Evolutionary conservation across 2,888 invertebrate genomes (phyloP), one percentile per base, ranked within the genome.

Genomic region (Clanis bilineata): DNA sequence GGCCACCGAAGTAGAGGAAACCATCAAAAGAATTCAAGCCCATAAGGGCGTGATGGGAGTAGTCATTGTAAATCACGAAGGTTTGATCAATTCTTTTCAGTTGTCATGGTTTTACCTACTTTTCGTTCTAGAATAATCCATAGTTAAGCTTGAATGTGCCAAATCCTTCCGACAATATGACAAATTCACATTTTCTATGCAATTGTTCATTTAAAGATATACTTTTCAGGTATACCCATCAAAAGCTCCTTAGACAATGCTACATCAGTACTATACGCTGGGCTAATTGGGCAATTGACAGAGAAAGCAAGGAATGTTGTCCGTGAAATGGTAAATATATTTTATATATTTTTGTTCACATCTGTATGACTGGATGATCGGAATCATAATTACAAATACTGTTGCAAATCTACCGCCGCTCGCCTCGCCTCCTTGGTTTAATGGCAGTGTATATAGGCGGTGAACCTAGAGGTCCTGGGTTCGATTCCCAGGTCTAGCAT

Each of bases 11-110:
- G 98, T 99, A 41, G 99, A 99, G 89, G 99, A 99, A 93, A 98
- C 98, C 10, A 94, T 99, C 85, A 99, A 99, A 92, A 94, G 99
- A 66, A 98, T 99, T 77, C 98, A 98, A 82, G 95, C 97, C 56
- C 99, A 99, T 80, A 99, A 98, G 92, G 99, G 99, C 70, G 99
- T 99, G 62, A 96, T 97, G 79, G 99, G 99, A 66, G 97, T 98
- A 57, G 97, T 99, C 83, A 97, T 99, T 62, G 97, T 99, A 62
- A 99, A 99, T 90, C 95, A 96, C 64, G 98, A 99, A 95, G 99
- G 99, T 98, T 93, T 86, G 88, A 77, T 90, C 90, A 80, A 91
- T 89, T 79, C 69, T 71, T 23, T 61, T 56, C 23, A 69, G 57
- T 57, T 43, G 54, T 76, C 75, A 75, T 83, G 71, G 80, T 65